A percentile compares a stretch with the other conserved stretches of the same genome.
phyloP scores from a whole-genome alignment of 2,888 invertebrate species.

The Agyllia agylla region DNA sequence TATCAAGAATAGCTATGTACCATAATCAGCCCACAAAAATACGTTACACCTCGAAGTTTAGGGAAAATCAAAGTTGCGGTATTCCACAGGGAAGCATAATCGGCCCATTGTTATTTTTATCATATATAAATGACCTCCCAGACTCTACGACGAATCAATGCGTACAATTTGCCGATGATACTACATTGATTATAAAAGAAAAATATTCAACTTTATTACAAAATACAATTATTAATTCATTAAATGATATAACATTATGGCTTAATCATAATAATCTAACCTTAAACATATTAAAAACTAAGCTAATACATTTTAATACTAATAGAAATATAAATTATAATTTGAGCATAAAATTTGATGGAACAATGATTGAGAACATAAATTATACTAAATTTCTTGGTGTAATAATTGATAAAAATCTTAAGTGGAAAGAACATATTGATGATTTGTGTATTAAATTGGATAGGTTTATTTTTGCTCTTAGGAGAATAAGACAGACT shows the following conservation, averaged over 20 bases:
- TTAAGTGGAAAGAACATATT: slow-evolving; percentile 8
- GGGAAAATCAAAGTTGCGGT: neutral
- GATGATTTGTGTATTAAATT: neutral
- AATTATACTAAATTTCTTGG: neutral
- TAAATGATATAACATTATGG: neutral
- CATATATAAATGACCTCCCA: slow-evolving; percentile 18
- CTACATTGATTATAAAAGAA: neutral
- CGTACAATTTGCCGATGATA: slow-evolving; percentile 14
- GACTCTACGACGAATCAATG: neutral
- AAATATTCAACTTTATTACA: neutral
- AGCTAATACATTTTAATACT: neutral
- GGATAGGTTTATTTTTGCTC: neutral
- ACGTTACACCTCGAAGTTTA: neutral
- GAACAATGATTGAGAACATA: neutral
- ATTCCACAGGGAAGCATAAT: slow-evolving; percentile 31
- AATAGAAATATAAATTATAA: neutral
- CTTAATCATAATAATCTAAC: slow-evolving; percentile 1
- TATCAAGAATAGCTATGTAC: slow-evolving; percentile 71
- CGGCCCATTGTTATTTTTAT: slow-evolving; percentile 7
- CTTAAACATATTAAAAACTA: slow-evolving; percentile 15
- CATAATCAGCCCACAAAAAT: neutral
- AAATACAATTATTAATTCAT: neutral
- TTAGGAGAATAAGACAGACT: slow-evolving; percentile 5
- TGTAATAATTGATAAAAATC: neutral
- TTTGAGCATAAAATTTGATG: neutral